Conservation (phyloP, 2,797 vertebrate genomes). For the Scarus forsteni region DNA sequence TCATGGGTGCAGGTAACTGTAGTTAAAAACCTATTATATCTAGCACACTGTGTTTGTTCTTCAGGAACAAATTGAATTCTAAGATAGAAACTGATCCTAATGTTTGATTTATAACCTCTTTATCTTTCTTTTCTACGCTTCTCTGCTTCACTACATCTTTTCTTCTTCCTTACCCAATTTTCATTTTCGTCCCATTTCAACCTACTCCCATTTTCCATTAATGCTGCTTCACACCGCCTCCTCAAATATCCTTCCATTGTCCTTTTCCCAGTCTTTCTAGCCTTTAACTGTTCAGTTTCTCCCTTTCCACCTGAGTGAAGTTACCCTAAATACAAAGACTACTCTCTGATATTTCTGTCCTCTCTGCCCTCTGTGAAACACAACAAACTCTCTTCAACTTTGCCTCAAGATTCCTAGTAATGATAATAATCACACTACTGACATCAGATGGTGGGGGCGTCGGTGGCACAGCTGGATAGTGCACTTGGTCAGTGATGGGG, state of each 20-base stretch:
- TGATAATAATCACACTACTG: too few relatives aligned
- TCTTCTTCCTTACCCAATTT: conserved; percentile 14
- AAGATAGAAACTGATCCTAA: conserved; percentile 46
- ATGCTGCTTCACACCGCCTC: background rate
- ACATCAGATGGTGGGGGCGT: too few relatives aligned
- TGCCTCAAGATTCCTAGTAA: background rate
- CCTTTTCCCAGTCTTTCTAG: conserved; percentile 10
- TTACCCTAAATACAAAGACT: conserved; percentile 15
- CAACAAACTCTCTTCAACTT: conserved; percentile 19
- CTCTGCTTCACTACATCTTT: conserved; percentile 21
- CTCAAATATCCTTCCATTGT: background rate
- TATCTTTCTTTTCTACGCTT: conserved; percentile 10
- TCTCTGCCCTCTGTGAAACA: conserved; percentile 32
- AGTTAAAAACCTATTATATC: conserved; percentile 63
- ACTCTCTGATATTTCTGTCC: conserved; percentile 7
- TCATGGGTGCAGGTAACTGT: conserved; percentile 61
- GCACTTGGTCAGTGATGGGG: too few relatives aligned
- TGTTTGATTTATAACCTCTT: conserved; percentile 48
- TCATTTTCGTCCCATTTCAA: conserved; percentile 12
- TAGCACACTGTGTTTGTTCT: conserved; percentile 57
- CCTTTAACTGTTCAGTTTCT: background rate
- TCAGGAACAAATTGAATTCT: conserved; percentile 62
- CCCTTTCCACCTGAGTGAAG: background rate
- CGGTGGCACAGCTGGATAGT: too few relatives aligned
- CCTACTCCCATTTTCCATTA: background rate